These are phyloP conservation scores for Lampris incognitus DNA, from an alignment of 2,113 vertebrate genomes.

Conservation along the genomic window DNA sequence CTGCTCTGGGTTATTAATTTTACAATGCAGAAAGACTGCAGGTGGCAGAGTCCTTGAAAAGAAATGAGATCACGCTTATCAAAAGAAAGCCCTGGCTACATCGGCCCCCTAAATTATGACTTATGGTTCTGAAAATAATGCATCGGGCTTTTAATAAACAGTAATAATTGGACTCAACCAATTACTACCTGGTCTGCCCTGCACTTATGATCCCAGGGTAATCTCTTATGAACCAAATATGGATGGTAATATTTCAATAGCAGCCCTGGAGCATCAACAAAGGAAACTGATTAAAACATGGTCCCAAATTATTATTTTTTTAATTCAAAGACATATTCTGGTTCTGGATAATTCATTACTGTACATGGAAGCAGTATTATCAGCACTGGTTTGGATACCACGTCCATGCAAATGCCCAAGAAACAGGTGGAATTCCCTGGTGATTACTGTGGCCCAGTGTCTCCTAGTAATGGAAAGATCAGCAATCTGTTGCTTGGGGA, in stretches of 20 bases:
- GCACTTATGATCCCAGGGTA: slow-evolving; percentile 58
- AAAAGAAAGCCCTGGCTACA: slow-evolving; percentile 56
- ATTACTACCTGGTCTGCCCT: slow-evolving; percentile 61
- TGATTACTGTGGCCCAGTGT: slow-evolving; percentile 13
- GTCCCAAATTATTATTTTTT: slow-evolving; percentile 33
- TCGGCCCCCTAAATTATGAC: slow-evolving; percentile 67
- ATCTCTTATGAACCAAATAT: slow-evolving; percentile 63
- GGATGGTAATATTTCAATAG: slow-evolving; percentile 71
- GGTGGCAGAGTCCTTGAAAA: slow-evolving; percentile 62
- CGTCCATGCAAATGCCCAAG: slow-evolving; percentile 31
- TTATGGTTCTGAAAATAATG: slow-evolving; percentile 77
- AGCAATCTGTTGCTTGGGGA: too few relatives aligned
- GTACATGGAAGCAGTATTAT: slow-evolving; percentile 21
- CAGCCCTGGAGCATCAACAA: slow-evolving; percentile 59
- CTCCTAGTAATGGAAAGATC: too few relatives aligned
- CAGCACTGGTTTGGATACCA: slow-evolving; percentile 56
- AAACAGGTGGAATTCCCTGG: slow-evolving; percentile 35
- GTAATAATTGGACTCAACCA: slow-evolving; percentile 71
- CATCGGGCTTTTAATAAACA: slow-evolving; percentile 73
- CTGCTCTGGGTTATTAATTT: slow-evolving; percentile 68
- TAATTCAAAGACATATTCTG: slow-evolving; percentile 46
- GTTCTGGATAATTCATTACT: slow-evolving; percentile 41
- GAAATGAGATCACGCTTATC: slow-evolving; percentile 61
- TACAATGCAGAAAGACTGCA: slow-evolving; percentile 67
- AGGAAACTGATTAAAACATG: slow-evolving; percentile 72